Conservation (phyloP, 2,113 vertebrate genomes). For the Bombycilla garrulus region DNA sequence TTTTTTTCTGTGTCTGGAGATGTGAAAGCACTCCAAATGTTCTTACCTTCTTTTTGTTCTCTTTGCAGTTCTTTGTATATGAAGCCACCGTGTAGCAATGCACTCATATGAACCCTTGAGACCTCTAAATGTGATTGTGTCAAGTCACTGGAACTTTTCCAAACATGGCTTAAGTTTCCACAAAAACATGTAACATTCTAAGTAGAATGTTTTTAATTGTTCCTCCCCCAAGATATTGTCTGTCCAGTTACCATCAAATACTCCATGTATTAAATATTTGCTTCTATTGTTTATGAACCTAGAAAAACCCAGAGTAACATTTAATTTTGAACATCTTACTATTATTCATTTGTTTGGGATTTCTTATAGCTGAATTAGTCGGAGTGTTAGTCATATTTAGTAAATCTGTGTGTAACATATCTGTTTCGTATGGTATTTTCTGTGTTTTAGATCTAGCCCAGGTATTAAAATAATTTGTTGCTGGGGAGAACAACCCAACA, state of each 20-base stretch:
- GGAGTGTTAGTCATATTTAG: not conserved
- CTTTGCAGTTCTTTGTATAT: not conserved
- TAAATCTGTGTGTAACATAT: not conserved
- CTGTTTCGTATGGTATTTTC: not conserved
- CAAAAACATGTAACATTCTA: not conserved
- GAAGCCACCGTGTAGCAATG: not conserved
- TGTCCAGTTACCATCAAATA: not conserved
- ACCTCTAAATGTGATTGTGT: not conserved
- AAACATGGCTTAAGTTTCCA: not conserved
- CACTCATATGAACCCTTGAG: not conserved
- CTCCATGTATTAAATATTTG: not conserved
- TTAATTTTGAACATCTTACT: not conserved
- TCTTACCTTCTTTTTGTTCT: not conserved
- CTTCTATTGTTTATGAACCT: not conserved
- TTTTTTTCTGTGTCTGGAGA: not conserved
- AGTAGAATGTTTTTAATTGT: slow-evolving; percentile 13
- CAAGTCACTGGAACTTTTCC: not conserved
- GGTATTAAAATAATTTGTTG: not conserved
- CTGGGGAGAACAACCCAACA: not conserved
- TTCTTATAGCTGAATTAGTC: not conserved
- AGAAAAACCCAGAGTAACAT: not conserved
- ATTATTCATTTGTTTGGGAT: not conserved
- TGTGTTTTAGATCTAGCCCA: not conserved
- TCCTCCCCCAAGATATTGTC: not conserved
- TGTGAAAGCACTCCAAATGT: not conserved